Evolutionary conservation across 2,888 invertebrate species (phyloP).

Genomic region (Netelia inedita): DNA sequence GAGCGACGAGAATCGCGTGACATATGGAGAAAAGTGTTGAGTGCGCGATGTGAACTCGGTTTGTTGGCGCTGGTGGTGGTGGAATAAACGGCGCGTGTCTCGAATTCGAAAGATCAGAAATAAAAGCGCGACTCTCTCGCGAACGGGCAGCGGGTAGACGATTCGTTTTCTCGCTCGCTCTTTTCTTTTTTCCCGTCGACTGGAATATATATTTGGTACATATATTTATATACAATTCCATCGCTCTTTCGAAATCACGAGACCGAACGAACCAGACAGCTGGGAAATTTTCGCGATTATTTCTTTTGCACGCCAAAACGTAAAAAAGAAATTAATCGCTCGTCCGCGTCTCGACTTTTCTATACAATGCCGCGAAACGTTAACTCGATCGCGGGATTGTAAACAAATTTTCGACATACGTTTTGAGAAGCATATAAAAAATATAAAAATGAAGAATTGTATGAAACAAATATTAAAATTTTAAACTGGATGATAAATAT

Average conservation of each 20-base stretch:
- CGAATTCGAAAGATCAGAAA: constrained; percentile 60
- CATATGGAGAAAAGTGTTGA: constrained; percentile 13
- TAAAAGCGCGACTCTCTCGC: constrained; percentile 43
- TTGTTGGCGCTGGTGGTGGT: constrained; percentile 13
- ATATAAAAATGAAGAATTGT: too few species aligned
- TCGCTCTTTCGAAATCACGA: constrained; percentile 14
- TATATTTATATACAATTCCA: not conserved
- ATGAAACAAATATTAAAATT: too few species aligned
- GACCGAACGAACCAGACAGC: constrained; percentile 44
- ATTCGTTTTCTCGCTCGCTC: not conserved
- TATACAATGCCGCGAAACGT: not conserved
- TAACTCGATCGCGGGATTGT: constrained; percentile 27
- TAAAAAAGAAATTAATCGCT: not conserved
- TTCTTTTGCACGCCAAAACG: not conserved
- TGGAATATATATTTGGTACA: not conserved
- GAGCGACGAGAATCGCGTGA: constrained; percentile 34
- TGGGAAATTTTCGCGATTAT: constrained; percentile 46
- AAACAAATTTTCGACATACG: constrained; percentile 9
- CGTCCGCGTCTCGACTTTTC: not conserved
- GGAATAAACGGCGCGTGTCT: constrained; percentile 59
- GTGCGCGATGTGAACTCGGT: not conserved
- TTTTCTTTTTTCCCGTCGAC: constrained; percentile 17
- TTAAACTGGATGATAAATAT: too few species aligned
- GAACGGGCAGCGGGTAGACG: not conserved
- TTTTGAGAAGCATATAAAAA: not conserved